phyloP scores from a whole-genome alignment of 2,888 invertebrate species.

The Dorcus parallelipipedus region DNA sequence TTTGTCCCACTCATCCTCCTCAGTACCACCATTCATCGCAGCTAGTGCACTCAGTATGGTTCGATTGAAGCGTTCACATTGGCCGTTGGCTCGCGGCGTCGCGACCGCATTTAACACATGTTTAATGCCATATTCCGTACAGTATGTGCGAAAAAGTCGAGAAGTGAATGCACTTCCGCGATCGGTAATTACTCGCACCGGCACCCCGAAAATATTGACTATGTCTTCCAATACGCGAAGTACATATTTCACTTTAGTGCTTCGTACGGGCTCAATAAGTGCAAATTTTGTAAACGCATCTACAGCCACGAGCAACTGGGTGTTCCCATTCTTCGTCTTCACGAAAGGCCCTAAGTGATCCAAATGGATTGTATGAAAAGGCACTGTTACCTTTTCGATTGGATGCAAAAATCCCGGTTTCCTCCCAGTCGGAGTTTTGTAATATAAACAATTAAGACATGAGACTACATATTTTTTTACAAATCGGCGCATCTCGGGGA shows the following conservation, averaged over 20 bases:
- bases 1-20: too few species aligned
- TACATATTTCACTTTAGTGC: conserved; percentile 8
- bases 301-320: conserved; percentile 35
- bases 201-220: too few species aligned
- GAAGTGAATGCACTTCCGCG: too few species aligned
- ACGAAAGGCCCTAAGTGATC: conserved; percentile 45
- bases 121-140: too few species aligned
- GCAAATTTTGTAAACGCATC: conserved; percentile 42
- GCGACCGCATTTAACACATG: too few species aligned
- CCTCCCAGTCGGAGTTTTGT: conserved; percentile 32
- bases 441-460: conserved; percentile 41
- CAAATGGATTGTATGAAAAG: conserved; percentile 42
- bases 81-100: too few species aligned
- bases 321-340: conserved; percentile 33
- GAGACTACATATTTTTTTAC: conserved; percentile 39
- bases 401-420: conserved; percentile 38
- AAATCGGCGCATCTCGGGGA: conserved; percentile 38
- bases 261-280: conserved; percentile 36
- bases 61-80: too few species aligned
- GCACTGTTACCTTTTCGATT: conserved; percentile 38
- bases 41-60: too few species aligned
- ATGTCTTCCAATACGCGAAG: too few species aligned
- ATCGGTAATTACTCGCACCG: too few species aligned
- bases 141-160: too few species aligned
- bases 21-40: too few species aligned